Percentiles rank a stretch among this genome's conserved stretches.
Evolutionary conservation across 2,888 invertebrate genomes (phyloP).

Genomic region (Holacanthella duospinosa): DNA sequence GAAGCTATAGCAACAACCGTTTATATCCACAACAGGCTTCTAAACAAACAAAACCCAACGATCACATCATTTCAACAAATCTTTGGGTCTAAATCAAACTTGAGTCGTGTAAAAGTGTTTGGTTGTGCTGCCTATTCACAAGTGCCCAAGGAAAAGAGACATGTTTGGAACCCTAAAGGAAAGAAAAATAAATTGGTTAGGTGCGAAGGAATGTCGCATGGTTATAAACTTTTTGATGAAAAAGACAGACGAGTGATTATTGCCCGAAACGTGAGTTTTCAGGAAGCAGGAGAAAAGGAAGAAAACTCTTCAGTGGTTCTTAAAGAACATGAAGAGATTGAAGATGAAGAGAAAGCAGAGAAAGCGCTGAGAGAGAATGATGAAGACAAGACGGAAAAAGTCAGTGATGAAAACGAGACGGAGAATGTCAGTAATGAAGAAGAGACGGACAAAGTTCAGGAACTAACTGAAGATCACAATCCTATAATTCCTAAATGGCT

Average conservation of each 20-base stretch:
- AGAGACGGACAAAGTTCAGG: too few relatives aligned
- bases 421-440: too few relatives aligned
- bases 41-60: neutral
- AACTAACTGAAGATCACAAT: too few relatives aligned
- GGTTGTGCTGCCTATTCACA: neutral
- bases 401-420: too few relatives aligned
- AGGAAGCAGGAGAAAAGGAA: neutral
- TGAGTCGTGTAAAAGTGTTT: neutral
- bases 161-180: neutral
- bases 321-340: too few relatives aligned
- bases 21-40: too few relatives aligned
- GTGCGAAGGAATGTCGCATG: neutral
- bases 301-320: neutral
- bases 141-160: neutral
- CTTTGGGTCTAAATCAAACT: neutral
- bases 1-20: neutral
- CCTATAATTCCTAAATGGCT: too few relatives aligned
- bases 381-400: too few relatives aligned
- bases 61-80: neutral
- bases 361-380: too few relatives aligned
- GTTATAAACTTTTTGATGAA: neutral
- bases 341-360: too few relatives aligned
- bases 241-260: neutral
- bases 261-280: neutral
- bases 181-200: neutral